These are phyloP conservation scores for Leptobrachium leishanense DNA, from an alignment of 2,113 vertebrate genomes.

Conservation along the genomic window DNA sequence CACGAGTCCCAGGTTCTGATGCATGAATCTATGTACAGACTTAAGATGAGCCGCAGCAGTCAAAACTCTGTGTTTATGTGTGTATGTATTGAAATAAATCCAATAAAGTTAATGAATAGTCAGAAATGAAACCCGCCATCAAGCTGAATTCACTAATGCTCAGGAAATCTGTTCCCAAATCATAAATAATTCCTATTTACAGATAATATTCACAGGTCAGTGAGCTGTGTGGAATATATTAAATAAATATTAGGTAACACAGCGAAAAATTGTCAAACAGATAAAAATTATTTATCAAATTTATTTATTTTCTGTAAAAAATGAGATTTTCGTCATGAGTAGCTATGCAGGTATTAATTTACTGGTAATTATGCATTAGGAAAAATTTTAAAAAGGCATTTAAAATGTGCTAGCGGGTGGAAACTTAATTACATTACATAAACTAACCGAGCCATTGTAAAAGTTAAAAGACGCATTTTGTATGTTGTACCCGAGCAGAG, in stretches of 20 bases:
- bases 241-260: neutral
- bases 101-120: too few species aligned
- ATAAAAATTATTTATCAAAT: neutral
- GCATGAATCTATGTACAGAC: too few species aligned
- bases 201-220: neutral
- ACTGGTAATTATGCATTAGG: constrained; percentile 36
- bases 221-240: neutral
- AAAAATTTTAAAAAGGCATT: neutral
- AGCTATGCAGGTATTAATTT: constrained; percentile 32
- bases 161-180: too few species aligned
- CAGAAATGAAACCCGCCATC: too few species aligned
- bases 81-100: too few species aligned
- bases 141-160: too few species aligned
- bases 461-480: constrained; percentile 22
- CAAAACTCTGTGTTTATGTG: too few species aligned
- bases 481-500: constrained; percentile 13
- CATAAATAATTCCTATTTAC: too few species aligned
- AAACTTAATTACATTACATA: constrained; percentile 32
- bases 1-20: too few species aligned
- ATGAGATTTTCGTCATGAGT: neutral
- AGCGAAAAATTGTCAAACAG: neutral
- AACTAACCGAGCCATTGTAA: constrained; percentile 25
- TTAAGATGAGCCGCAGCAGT: too few species aligned
- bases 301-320: neutral
- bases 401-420: constrained; percentile 12